These are phyloP conservation scores for Enteromius anoplus DNA, from an alignment of 2,797 vertebrate genomes.

Conservation along the genomic window DNA sequence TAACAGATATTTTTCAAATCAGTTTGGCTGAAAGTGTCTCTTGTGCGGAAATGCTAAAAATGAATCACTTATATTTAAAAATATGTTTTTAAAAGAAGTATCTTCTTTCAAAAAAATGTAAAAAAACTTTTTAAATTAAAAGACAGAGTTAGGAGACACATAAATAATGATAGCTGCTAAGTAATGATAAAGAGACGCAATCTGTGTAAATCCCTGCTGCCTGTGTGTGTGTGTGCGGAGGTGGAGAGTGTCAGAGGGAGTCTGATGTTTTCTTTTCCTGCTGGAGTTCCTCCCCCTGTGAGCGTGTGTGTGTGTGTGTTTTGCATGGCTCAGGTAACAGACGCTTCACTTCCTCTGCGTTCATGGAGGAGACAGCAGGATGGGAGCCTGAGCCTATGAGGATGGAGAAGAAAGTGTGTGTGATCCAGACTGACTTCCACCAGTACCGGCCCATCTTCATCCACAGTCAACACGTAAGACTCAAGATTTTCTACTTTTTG, in stretches of 20 bases:
- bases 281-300: slow-evolving; percentile 60
- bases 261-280: slow-evolving; percentile 55
- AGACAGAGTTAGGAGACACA: neutral
- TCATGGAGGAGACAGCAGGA: slow-evolving; percentile 68
- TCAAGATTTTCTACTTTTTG: slow-evolving; percentile 37
- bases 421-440: slow-evolving; percentile 85
- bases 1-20: too few species aligned
- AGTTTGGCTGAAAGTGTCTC: too few species aligned
- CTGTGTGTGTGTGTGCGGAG: slow-evolving; percentile 53
- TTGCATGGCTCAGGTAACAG: slow-evolving; percentile 75
- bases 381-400: slow-evolving; percentile 70
- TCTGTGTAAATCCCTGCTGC: slow-evolving; percentile 34
- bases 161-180: neutral
- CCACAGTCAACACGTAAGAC: slow-evolving; percentile 75
- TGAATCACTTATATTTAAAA: too few species aligned
- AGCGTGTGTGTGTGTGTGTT: slow-evolving; percentile 49
- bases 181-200: slow-evolving; percentile 41
- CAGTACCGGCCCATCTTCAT: slow-evolving; percentile 77
- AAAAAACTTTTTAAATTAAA: too few species aligned
- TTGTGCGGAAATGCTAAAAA: too few species aligned
- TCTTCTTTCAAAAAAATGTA: neutral
- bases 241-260: slow-evolving; percentile 54
- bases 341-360: slow-evolving; percentile 64
- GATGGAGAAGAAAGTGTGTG: slow-evolving; percentile 85
- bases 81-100: neutral